A percentile compares a stretch with the other conserved stretches of the same genome.
Conservation (phyloP, 2,113 vertebrate species). For the Lethenteron camtschaticum region DNA sequence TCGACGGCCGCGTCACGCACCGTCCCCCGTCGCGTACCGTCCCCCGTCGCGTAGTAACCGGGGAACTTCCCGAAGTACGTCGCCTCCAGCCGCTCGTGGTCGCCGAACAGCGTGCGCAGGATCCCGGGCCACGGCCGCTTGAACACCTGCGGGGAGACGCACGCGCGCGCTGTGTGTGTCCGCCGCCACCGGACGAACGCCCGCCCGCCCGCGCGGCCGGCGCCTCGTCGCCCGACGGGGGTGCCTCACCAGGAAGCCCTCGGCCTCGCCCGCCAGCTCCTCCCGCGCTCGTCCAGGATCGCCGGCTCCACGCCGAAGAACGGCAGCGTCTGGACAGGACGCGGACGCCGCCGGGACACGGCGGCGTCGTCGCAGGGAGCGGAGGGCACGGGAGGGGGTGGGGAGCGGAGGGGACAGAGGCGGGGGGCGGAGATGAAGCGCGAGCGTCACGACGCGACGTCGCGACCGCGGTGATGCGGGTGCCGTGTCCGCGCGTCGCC, state of each 20-base stretch:
- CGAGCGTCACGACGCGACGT: too few relatives aligned
- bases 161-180: too few relatives aligned
- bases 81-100: constrained; percentile 58
- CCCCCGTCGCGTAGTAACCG: constrained; percentile 82
- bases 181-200: too few relatives aligned
- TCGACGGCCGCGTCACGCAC: constrained; percentile 21
- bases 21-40: constrained; percentile 89
- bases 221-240: not conserved
- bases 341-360: not conserved
- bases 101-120: constrained; percentile 66
- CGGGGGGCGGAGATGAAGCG: too few relatives aligned
- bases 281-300: constrained; percentile 72
- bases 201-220: not conserved
- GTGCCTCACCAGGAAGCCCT: constrained; percentile 66
- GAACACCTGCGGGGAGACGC: constrained; percentile 39
- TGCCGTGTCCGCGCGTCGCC: too few relatives aligned
- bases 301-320: constrained; percentile 90
- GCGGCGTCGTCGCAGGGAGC: too few relatives aligned
- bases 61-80: constrained; percentile 90
- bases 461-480: too few relatives aligned
- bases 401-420: too few relatives aligned
- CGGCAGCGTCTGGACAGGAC: constrained; percentile 46
- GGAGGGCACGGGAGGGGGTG: too few relatives aligned
- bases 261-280: constrained; percentile 72
- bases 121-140: constrained; percentile 96